Evolutionary conservation across 1,140 invertebrate species (phyloP).

Genomic region (Steinernema feltiae): DNA sequence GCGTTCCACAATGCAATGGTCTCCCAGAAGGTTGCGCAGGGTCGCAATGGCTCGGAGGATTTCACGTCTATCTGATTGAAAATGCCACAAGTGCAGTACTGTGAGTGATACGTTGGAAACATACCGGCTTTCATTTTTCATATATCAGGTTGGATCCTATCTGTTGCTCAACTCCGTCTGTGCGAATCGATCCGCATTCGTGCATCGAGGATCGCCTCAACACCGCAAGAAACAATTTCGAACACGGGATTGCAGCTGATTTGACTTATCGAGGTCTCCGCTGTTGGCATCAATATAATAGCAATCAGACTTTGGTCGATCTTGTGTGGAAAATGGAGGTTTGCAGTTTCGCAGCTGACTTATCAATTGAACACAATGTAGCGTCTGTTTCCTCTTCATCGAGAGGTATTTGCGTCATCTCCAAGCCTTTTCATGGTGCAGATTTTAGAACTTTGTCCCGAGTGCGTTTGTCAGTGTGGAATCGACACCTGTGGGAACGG

Average conservation of each 20-base stretch:
- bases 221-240: constrained; percentile 35
- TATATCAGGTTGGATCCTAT: constrained; percentile 49
- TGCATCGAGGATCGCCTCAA: constrained; percentile 50
- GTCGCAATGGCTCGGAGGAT: constrained; percentile 50
- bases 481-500: constrained; percentile 51
- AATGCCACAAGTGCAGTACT: constrained; percentile 50
- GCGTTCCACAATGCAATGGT: constrained; percentile 50
- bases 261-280: constrained; percentile 47
- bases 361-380: constrained; percentile 18
- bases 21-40: constrained; percentile 45
- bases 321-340: constrained; percentile 55
- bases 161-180: constrained; percentile 43
- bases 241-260: constrained; percentile 41
- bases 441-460: constrained; percentile 42
- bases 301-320: constrained; percentile 47
- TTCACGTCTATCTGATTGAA: constrained; percentile 48
- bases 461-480: constrained; percentile 49
- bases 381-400: constrained; percentile 13
- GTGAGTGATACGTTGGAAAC: constrained; percentile 30
- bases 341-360: constrained; percentile 38
- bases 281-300: constrained; percentile 54
- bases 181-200: constrained; percentile 41
- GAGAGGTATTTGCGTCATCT: not conserved
- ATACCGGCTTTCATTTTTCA: not conserved
- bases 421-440: constrained; percentile 14